Evolutionary conservation across 1,140 invertebrate genomes (phyloP), one percentile per base, ranked within the genome.

Genomic region (Octopus sinensis): DNA sequence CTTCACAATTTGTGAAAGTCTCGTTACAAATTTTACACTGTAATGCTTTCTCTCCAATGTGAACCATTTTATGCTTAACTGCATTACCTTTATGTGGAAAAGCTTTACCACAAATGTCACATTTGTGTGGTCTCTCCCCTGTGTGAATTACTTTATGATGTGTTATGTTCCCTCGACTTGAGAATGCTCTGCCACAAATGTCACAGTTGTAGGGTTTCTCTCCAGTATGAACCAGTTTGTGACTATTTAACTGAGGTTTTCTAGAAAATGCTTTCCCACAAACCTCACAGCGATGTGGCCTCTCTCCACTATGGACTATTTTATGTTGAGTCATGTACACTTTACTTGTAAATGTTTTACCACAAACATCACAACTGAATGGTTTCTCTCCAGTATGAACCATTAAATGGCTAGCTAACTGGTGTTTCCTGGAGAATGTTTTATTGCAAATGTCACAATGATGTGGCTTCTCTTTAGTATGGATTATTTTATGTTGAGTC

Each of bases 381-480:
- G 97, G 97, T 80, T 97, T 91, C 91, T 99, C 97, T 90, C 99
- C 96, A 23, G 98, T 99, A 87, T 99, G 97, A 6, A 97, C 98
- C 83, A 97, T 92, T 88, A 43, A 43, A 43, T 43, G 30, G 30
- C 30, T 43, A 43, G 30, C 30, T 43, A 43, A 43, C 30, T 43
- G 30, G 30, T 43, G 30, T 43, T 43, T 98, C 97, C 78, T 83
- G 43, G 80, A 82, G 91, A 99, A 99, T 1, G 96, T 96, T 90
- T 99, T 99, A 51, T 96, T 95, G 89, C 98, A 99, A 85, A 98
- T 97, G 90, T 99, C 97, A 91, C 98, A 99, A 71, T 96, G 95
- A 90, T 98, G 99, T 1, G 97, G 97, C 80, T 97, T 91, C 91
- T 99, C 97, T 4, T n/a, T n/a, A 5, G 78, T 75, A 68, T 82